Base-by-base conservation (phyloP, 2,888 invertebrate genomes). In the Gibbula magus region DNA sequence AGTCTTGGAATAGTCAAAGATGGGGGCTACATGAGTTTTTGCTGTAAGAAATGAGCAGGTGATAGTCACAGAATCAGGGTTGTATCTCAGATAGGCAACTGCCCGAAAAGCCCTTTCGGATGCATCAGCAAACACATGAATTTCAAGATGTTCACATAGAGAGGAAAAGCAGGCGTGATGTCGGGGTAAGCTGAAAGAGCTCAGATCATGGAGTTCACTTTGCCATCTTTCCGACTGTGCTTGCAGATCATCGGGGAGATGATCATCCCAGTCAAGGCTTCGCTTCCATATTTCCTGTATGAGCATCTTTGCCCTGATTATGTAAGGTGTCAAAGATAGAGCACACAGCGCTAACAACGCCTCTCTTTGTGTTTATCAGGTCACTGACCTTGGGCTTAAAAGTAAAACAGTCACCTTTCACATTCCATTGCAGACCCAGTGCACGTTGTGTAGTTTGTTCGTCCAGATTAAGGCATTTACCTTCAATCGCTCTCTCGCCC, bases 311-410 rank as follows among this genome's bases (percentile, higher is more conserved):
- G 75, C 75, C 25, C 75, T 22, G 32, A 75, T 3, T 16, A 53
- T 75, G 75, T 52, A 75, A 2, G 52, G 79, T 10, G 35, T 77
- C 77, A 45, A 61, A 77, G 45, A 61, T 77, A 39, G 77, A 56
- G 61, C 39, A 29, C 5, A 56, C 77, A 39, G 39, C 35, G 25
- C 61, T 61, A 20, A 56, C 61, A 35, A 77, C 35, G 0, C 77
- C 56, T 56, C 77, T 32, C 13, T 61, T 77, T 8, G 66, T 56
- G 22, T n/a, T 32, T 16, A 35, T 18, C 53, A 13, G 13, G n/a
- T 29, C 39, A 7, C 53, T 51, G 25, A 22, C 22, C n/a, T 75
- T 51, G 45, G 75, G 75, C 39, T 75, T 51, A 35, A 51, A 75
- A n/a, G 22, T 20, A 22, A 75, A 75, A 5, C 13, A 52, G 20